These are phyloP conservation scores for Sterna hirundo DNA, from an alignment of 2,113 vertebrate genomes.

Conservation along the genomic window DNA sequence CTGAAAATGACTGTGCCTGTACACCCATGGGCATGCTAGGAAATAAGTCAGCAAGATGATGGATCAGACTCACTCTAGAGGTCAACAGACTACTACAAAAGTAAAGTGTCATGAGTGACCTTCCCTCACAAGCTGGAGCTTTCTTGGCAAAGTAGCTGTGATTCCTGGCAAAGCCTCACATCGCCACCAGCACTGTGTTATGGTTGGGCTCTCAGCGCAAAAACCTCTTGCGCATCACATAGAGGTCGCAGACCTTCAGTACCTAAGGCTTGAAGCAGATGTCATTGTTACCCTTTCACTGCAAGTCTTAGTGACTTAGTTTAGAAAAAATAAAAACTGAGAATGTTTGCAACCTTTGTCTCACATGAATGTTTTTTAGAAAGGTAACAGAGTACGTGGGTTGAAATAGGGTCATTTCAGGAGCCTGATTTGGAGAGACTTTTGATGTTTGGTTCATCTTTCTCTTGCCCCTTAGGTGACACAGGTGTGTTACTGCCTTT, in stretches of 20 bases:
- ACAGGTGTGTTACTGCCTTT: neutral
- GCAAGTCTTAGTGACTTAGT: neutral
- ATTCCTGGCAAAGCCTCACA: fast-evolving
- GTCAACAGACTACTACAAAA: neutral
- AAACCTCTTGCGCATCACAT: neutral
- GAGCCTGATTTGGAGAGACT: neutral
- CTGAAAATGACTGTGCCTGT: neutral
- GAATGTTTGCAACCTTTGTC: neutral
- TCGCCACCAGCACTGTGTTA: neutral
- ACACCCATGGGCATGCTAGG: neutral
- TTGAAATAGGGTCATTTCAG: neutral
- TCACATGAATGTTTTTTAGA: neutral
- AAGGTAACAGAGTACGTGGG: fast-evolving
- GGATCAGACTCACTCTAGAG: neutral
- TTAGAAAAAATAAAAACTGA: neutral
- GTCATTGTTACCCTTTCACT: neutral
- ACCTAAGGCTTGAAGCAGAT: neutral
- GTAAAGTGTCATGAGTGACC: neutral
- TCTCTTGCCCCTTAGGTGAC: neutral
- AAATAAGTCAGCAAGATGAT: neutral
- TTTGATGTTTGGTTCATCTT: neutral
- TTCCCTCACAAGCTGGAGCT: neutral
- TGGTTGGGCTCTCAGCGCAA: neutral
- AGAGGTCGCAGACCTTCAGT: neutral
- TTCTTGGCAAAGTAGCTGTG: neutral